A percentile compares a stretch with the other conserved stretches of the same genome.
These are phyloP conservation scores for Cuculus canorus DNA, from an alignment of 2,797 vertebrate species.

Conservation along the genomic window DNA sequence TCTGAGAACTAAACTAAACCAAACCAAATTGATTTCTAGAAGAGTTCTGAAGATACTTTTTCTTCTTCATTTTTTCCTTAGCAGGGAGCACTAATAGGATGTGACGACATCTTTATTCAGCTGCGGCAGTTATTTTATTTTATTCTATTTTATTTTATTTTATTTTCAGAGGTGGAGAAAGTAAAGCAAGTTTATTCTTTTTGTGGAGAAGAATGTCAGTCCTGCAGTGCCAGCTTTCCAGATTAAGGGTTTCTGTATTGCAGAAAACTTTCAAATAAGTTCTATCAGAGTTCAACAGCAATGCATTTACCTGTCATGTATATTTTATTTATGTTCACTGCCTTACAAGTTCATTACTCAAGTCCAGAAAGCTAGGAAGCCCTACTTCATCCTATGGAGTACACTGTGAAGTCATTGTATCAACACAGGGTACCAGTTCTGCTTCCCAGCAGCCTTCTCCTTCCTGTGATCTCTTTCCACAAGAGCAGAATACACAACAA, in stretches of 20 bases:
- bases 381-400: neutral
- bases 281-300: constrained; percentile 2
- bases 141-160: neutral
- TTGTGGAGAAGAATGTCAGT: constrained; percentile 35
- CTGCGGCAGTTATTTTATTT: neutral
- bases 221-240: constrained; percentile 44
- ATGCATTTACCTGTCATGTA: neutral
- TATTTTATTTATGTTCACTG: neutral
- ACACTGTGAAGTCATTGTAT: neutral
- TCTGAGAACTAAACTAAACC: constrained; percentile 36
- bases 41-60: neutral
- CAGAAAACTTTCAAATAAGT: constrained; percentile 49
- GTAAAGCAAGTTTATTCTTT: neutral
- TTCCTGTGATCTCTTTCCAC: neutral
- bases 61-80: neutral
- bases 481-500: neutral
- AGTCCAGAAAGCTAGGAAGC: neutral
- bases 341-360: neutral
- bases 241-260: constrained; percentile 52
- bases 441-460: neutral
- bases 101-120: neutral
- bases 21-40: neutral
- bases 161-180: neutral
- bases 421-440: neutral
- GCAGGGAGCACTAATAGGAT: neutral